Evolutionary conservation across 2,888 invertebrate genomes (phyloP), one percentile per base, ranked within the genome.

Genomic region (Hirtodrosophila duncani): DNA sequence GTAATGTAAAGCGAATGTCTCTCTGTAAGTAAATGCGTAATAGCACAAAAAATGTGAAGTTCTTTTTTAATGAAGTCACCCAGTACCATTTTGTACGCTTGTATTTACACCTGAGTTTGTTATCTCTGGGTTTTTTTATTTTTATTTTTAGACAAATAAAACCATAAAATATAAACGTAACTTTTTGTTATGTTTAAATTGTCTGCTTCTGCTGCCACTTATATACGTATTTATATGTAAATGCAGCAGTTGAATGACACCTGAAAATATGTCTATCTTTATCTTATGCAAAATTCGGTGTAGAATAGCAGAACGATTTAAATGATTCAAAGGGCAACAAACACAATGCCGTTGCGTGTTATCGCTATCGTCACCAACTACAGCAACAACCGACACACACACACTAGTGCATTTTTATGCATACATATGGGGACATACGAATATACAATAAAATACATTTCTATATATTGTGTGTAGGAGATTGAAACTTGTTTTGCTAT

Each of bases 41-140:
- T 72, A 80, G 66, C 78, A 23, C 26, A 77, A 77, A n/a, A 77
- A 62, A 80, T 77, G 78, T 67, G 63, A 62, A 70, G 58, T 57
- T 55, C 70, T 62, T 57, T 57, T 65, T 58, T 10, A 39, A 37
- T 42, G 41, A 61, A 59, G 59, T 59, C 45, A 52, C 59, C 59
- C 39, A 36, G 36, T 61, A 61, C 61, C 55, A 53, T 38, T 36
- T 31, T 44, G 14, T 7, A 9, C 18, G 16, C 9, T 14, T 30
- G 24, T 14, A 29, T 44, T 52, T 61, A 59, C n/a, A n/a, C n/a
- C n/a, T n/a, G n/a, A n/a, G n/a, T n/a, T n/a, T n/a, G n/a, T n/a
- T n/a, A n/a, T n/a, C n/a, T n/a, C n/a, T n/a, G n/a, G n/a, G n/a
- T n/a, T n/a, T n/a, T n/a, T n/a, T n/a, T n/a, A n/a, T n/a, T n/a